These are phyloP conservation scores for Heliconius aoede DNA, from an alignment of 2,888 invertebrate genomes.

Conservation along the genomic window DNA sequence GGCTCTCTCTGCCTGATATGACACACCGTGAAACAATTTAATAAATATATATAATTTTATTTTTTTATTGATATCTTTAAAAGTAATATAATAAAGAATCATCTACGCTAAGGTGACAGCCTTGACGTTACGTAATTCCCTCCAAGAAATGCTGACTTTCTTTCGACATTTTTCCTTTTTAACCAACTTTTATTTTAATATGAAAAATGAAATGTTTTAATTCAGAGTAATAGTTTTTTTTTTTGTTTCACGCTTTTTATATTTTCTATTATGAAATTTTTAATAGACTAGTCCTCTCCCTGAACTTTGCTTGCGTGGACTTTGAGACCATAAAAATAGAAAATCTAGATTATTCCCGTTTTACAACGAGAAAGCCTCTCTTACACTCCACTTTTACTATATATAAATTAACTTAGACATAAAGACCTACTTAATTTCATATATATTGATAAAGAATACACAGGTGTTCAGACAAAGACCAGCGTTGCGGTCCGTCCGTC, in stretches of 20 bases:
- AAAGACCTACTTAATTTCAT: no score
- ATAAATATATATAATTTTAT: neutral
- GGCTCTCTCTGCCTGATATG: no score
- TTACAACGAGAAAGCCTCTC: no score
- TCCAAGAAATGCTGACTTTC: conserved; percentile 24
- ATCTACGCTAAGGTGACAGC: conserved; percentile 21
- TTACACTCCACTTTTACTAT: no score
- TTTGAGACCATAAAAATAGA: neutral
- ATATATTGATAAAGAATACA: no score
- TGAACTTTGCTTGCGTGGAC: neutral
- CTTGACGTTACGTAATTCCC: conserved; percentile 16
- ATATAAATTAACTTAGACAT: no score
- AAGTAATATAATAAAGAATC: conserved; percentile 30
- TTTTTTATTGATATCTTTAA: conserved; percentile 16
- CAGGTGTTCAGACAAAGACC: no score
- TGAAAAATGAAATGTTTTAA: conserved; percentile 13
- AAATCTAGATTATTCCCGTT: no score
- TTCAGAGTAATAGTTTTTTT: neutral
- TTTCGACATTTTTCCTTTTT: conserved; percentile 15
- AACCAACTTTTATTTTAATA: conserved; percentile 14
- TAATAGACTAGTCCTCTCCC: neutral
- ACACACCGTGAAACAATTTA: neutral
- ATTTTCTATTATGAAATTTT: neutral
- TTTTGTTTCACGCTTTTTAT: neutral
- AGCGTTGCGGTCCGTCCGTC: no score